Evolutionary conservation across 2,888 invertebrate species (phyloP).

Genomic region (Tortricodes alternella): DNA sequence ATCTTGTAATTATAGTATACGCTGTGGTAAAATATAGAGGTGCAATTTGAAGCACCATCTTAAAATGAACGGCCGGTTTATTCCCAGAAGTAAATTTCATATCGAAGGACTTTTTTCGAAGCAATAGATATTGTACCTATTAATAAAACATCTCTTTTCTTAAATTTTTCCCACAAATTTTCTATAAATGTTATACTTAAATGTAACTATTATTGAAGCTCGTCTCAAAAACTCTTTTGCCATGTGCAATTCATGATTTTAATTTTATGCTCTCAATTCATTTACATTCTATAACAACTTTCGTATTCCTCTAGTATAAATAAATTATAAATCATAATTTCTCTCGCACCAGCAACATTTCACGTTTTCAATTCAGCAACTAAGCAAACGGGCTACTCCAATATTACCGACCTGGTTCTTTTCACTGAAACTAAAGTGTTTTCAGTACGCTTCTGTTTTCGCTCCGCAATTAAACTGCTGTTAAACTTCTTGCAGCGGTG

Average conservation of each 20-base stretch:
- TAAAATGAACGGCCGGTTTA: no score
- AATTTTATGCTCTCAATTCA: background rate
- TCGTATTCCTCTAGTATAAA: background rate
- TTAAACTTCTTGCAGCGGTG: conserved; percentile 80
- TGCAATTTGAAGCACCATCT: background rate
- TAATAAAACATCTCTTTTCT: no score
- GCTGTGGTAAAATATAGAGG: background rate
- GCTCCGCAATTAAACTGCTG: conserved; percentile 80
- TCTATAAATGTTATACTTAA: no score
- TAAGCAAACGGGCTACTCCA: conserved; percentile 39
- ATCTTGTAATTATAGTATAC: conserved; percentile 4
- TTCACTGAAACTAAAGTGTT: conserved; percentile 74
- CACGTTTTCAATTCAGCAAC: conserved; percentile 60
- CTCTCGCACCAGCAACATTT: conserved; percentile 39
- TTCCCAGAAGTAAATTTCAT: no score
- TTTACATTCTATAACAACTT: background rate
- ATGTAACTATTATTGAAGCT: no score
- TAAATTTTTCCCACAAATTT: no score
- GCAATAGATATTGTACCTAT: no score
- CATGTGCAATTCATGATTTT: no score
- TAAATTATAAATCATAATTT: conserved; percentile 11
- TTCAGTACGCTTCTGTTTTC: conserved; percentile 78
- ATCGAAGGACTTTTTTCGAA: no score
- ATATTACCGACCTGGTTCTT: conserved; percentile 67
- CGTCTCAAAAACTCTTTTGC: no score